Evolutionary conservation across 2,113 vertebrate species (phyloP).

Genomic region (Dermatemys mawii): DNA sequence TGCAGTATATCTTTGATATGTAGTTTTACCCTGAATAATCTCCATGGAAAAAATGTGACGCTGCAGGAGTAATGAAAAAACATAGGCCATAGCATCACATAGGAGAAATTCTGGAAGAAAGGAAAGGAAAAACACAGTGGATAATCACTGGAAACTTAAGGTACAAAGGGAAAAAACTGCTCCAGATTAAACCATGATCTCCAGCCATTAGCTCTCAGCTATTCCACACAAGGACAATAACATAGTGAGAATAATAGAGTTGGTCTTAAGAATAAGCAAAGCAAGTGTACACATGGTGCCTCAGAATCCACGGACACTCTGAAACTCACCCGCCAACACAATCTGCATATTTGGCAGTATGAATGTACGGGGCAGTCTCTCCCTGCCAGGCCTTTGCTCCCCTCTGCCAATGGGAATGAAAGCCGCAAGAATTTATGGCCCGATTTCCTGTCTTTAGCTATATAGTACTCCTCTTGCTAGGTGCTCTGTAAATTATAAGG

Average conservation of each 20-base stretch:
- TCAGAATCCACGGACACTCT: accelerated
- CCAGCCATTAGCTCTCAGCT: neutral
- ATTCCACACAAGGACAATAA: accelerated
- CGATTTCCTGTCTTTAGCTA: neutral
- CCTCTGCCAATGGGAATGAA: neutral
- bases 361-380: too few species aligned
- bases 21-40: slow-evolving; percentile 47
- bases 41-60: slow-evolving; percentile 27
- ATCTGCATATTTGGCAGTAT: neutral
- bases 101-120: slow-evolving; percentile 1
- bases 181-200: neutral
- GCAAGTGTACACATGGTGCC: neutral
- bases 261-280: accelerated
- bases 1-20: slow-evolving; percentile 1
- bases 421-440: too few species aligned
- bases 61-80: slow-evolving; percentile 21
- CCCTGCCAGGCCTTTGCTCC: neutral
- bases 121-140: neutral
- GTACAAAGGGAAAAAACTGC: neutral
- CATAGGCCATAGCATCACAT: slow-evolving; percentile 29
- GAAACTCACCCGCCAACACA: too few species aligned
- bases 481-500: accelerated
- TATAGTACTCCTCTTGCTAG: neutral
- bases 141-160: neutral
- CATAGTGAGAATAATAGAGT: neutral